phyloP scores from a whole-genome alignment of 1,140 invertebrate species.

The Megalonaias nervosa region DNA sequence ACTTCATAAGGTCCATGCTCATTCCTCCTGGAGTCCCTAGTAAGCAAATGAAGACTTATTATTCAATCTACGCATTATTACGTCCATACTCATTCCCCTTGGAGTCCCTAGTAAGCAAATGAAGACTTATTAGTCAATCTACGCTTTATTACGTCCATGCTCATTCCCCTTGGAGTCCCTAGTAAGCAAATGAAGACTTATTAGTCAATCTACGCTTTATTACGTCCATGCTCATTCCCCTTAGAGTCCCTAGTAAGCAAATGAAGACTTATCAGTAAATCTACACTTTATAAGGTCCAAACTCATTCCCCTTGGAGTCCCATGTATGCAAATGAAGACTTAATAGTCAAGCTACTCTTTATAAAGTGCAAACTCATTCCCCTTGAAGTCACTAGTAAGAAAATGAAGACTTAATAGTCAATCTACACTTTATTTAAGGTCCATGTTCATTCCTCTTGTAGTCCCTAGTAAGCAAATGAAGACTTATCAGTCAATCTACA shows the following conservation, averaged over 20 bases:
- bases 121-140: no score
- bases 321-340: constrained; percentile 42
- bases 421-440: constrained; percentile 86
- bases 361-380: constrained; percentile 90
- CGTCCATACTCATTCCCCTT: constrained; percentile 87
- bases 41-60: no score
- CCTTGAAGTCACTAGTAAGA: constrained; percentile 80
- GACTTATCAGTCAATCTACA: no score
- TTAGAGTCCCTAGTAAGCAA: constrained; percentile 79
- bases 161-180: constrained; percentile 78
- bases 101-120: constrained; percentile 78
- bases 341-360: constrained; percentile 68
- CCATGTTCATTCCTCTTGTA: constrained; percentile 89
- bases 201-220: constrained; percentile 75
- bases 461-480: constrained; percentile 73
- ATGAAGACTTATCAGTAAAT: no score
- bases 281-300: no score
- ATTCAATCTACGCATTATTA: constrained; percentile 85
- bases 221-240: constrained; percentile 87
- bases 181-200: not conserved
- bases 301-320: no score
- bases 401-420: constrained; percentile 64
- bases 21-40: constrained; percentile 86
- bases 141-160: no score
- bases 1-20: constrained; percentile 87